Base-by-base conservation (phyloP, 1,140 invertebrate genomes). In the Neoseiulus cucumeris region DNA sequence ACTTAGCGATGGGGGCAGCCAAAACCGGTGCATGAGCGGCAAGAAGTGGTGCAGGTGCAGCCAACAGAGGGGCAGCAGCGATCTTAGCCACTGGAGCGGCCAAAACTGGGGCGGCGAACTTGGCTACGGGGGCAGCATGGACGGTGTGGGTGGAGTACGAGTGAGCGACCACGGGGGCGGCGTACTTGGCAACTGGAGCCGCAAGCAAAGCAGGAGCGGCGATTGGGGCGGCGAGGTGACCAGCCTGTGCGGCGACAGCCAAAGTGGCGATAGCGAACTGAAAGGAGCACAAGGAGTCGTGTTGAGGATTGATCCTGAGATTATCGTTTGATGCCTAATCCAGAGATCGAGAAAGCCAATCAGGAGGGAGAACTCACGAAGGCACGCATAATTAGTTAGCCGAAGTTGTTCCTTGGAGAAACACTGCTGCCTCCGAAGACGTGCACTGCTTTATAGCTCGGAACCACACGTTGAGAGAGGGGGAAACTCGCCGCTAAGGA, bases 131-230 rank as follows among this genome's bases (percentile, higher is more conserved):
- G 22, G 51, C 51, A 5, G 51, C 51, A 20, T 59, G 51, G 4
- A 59, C 51, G 51, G 51, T 59, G 25, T 59, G 51, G 22, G 51
- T 59, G 14, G 51, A 1, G 51, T 59, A 59, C 25, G 51, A 59
- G 51, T 59, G 51, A n/a, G 51, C 25, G 22, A 59, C 22, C 14
- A 59, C 51, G 51, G 51, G 51, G 4, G 51, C 51, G 22, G 14
- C 14, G 33, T 17, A 14, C 22, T 59, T 59, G 1, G 51, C 51
- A 2, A 59, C 22, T 6, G 51, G 51, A 33, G 51, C 51, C 14
- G 22, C 51, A 14, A 59, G 22, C 14, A 59, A 20, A 20, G 51
- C 51, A 33, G 51, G 51, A 25, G 45, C 45, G 14, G 45, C 45
- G 45, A 47, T 47, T 4, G 45, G 45, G 14, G 51, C 51, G n/a